Evolutionary conservation across 1,140 invertebrate genomes (phyloP).

Genomic region (Mya arenaria): DNA sequence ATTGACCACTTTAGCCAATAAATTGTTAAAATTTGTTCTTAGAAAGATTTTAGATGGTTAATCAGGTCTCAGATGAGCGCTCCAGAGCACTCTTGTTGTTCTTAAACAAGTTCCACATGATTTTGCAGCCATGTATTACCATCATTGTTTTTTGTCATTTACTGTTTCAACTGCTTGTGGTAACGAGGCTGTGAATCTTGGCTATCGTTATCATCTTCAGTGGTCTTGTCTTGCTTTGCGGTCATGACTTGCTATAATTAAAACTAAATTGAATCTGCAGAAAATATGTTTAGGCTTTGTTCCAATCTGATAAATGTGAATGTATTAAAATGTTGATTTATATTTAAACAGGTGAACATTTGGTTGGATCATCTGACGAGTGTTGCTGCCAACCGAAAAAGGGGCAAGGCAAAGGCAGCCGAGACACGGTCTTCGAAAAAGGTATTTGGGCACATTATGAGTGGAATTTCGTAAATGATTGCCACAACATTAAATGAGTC

Average conservation of each 20-base stretch:
- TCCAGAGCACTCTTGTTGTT: constrained; percentile 11
- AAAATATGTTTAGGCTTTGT: constrained; percentile 6
- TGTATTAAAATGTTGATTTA: constrained; percentile 21
- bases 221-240: constrained; percentile 11
- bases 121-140: constrained; percentile 14
- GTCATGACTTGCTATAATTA: constrained; percentile 15
- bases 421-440: constrained; percentile 18
- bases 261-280: constrained; percentile 15
- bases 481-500: constrained; percentile 16
- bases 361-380: constrained; percentile 18
- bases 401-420: constrained; percentile 15
- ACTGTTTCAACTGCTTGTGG: too few relatives aligned
- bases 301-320: constrained; percentile 15
- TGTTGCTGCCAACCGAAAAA: constrained; percentile 18
- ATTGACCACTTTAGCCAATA: constrained; percentile 17
- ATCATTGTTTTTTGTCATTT: constrained; percentile 21
- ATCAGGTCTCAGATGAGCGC: background rate
- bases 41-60: background rate
- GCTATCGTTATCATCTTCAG: constrained; percentile 4
- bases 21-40: constrained; percentile 8
- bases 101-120: constrained; percentile 14
- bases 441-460: constrained; percentile 18
- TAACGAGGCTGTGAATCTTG: constrained; percentile 14
- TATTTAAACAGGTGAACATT: constrained; percentile 20
- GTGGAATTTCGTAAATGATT: constrained; percentile 19